These are phyloP conservation scores for Anadara kagoshimensis DNA, from an alignment of 1,140 invertebrate species.

Conservation along the genomic window DNA sequence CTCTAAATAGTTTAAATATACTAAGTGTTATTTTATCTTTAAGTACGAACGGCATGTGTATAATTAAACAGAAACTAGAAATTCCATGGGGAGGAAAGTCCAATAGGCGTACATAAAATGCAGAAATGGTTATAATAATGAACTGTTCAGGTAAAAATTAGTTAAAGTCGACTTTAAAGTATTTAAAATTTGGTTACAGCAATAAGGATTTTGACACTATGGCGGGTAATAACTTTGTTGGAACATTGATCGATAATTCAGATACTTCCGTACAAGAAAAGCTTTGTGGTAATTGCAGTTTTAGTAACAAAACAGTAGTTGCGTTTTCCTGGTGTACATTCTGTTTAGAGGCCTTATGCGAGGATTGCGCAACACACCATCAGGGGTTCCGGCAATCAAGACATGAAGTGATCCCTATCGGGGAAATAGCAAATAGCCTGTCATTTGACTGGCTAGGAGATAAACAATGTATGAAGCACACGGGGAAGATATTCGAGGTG, in stretches of 20 bases:
- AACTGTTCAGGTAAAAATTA: no score
- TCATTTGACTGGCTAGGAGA: slow-evolving; percentile 37
- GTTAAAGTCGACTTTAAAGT: no score
- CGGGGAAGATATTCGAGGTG: slow-evolving; percentile 42
- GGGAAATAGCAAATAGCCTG: slow-evolving; percentile 36
- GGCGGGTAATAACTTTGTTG: slow-evolving; percentile 50
- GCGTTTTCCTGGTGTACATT: slow-evolving; percentile 45
- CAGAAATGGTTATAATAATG: no score
- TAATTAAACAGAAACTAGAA: no score
- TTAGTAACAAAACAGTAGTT: slow-evolving; percentile 36
- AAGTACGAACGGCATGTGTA: no score
- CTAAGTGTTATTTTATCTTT: no score
- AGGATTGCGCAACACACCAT: slow-evolving; percentile 39
- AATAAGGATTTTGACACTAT: slow-evolving; percentile 48
- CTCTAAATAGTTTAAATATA: no score
- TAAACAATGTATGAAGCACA: slow-evolving; percentile 38
- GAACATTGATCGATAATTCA: slow-evolving; percentile 43
- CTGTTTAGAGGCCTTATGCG: slow-evolving; percentile 43
- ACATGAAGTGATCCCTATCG: slow-evolving; percentile 30
- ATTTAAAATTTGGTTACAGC: no score
- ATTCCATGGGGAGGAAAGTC: no score
- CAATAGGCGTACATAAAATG: no score
- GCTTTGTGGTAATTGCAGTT: slow-evolving; percentile 42
- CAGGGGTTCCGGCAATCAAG: slow-evolving; percentile 41
- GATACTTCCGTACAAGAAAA: slow-evolving; percentile 33